Base-by-base conservation (phyloP, 2,113 vertebrate species). In the Dendropsophus ebraccatus region DNA sequence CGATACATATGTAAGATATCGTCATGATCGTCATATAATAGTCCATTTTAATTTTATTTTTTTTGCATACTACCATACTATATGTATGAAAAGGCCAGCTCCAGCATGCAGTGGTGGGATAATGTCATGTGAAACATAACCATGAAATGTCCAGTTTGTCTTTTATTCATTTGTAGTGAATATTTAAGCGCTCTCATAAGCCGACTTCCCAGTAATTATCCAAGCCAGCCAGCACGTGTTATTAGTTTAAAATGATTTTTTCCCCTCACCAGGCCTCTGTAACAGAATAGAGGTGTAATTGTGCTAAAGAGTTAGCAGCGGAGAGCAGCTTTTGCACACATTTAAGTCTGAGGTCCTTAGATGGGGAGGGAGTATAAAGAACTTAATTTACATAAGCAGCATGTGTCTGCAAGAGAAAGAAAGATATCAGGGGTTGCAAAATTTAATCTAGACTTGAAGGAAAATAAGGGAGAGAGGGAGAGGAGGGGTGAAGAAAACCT, bases 371-470 rank as follows among this genome's bases (percentile, higher is more conserved):
- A 90, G 91, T 92, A 94, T 94, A 97, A 96, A 96, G 92, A 90
- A 91, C 87, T 86, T 92, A 83, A 96, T 97, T 96, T 96, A 93
- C 96, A 97, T 96, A 95, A 96, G 92, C 94, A 95, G 94, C 93
- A 91, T 95, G 94, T 92, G 94, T 95, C 93, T 92, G 90, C 69
- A 88, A 89, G 87, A 90, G 87, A 94, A 92, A 95, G 91, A 95
- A 94, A 95, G 93, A 95, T 93, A 92, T 92, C 92, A 94, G 92
- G 88, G 88, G 79, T 83, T 90, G 91, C 87, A 89, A 92, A 92
- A 89, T 88, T 87, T 89, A 91, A 90, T 88, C 89, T 88, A 83
- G 88, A 85, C 87, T 83, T 62, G 93, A 91, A 93, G 94, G 91
- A 89, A 91, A 92, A 90, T 87, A 89, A 89, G 90, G 91, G 91